Percentiles rank a stretch among this genome's conserved stretches.
These are phyloP conservation scores for Malurus alboscapulatus DNA, from an alignment of 2,113 vertebrate genomes.

Conservation along the genomic window DNA sequence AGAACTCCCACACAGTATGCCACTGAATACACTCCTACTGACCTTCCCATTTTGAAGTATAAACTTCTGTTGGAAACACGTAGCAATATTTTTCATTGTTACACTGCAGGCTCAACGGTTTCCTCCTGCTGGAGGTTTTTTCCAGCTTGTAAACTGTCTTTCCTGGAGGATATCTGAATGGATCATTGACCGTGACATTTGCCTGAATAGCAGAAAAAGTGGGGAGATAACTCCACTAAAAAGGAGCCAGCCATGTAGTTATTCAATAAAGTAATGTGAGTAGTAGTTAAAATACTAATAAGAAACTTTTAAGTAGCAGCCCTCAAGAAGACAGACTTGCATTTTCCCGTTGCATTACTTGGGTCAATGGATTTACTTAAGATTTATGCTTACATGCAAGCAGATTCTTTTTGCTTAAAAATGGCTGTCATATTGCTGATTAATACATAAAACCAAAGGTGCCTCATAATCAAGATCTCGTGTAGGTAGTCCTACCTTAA, in stretches of 20 bases:
- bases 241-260: slow-evolving; percentile 31
- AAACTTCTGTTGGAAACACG: background rate
- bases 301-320: slow-evolving; percentile 3
- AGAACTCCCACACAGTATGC: background rate
- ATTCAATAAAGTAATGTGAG: slow-evolving; percentile 39
- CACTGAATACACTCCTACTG: background rate
- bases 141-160: background rate
- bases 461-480: background rate
- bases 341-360: background rate
- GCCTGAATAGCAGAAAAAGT: background rate
- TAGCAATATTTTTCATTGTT: background rate
- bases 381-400: background rate
- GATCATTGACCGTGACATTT: background rate
- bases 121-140: background rate
- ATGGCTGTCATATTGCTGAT: background rate
- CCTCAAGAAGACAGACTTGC: background rate
- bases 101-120: background rate
- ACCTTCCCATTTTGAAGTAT: background rate
- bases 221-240: slow-evolving; percentile 17
- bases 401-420: background rate
- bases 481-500: background rate
- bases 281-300: slow-evolving; percentile 40
- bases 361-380: background rate
- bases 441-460: background rate
- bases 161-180: background rate